Evolutionary conservation across 2,113 vertebrate genomes (phyloP), one percentile per base, ranked within the genome.

Genomic region (Merops nubicus): DNA sequence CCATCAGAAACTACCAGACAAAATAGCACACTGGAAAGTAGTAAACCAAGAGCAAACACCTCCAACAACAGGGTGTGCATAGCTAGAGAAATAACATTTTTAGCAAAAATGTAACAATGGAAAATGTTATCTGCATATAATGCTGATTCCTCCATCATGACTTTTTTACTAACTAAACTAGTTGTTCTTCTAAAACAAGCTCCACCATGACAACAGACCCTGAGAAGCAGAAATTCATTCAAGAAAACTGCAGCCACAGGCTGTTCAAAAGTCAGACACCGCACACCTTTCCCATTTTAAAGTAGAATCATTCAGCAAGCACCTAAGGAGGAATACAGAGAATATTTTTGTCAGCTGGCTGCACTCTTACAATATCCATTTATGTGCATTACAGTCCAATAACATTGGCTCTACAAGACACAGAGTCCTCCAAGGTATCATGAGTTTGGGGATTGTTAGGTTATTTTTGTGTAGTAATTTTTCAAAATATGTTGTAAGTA

Each of bases 371-470:
- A 28, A 26, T 43, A 79, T 73, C 45, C 38, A 59, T 86, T 62
- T 67, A 53, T 26, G 21, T 47, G 3, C 43, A 62, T 43, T 45
- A 36, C 15, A n/a, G 33, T 33, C 42, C 1, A 1, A 2, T 18
- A 85, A 53, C 31, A 34, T 0, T 14, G 9, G 51, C 43, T 91
- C 11, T 22, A 93, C 18, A 54, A 85, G 69, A 79, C 3, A 65
- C 1, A 80, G 67, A 64, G 4, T 51, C 15, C 59, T 72, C 28
- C 7, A n/a, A 75, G 10, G 2, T 34, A 56, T 10, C 1, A 0
- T 3, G 21, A 74, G 18, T 69, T 51, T 56, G 11, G 14, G 91
- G n/a, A 68, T 2, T 34, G 11, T 57, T 38, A 14, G 11, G 33
- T 40, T 77, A 54, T 50, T 91, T 87, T 70, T 59, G 56, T 47